phyloP scores from a whole-genome alignment of 2,888 invertebrate genomes.

The Chrysina gloriosa region DNA sequence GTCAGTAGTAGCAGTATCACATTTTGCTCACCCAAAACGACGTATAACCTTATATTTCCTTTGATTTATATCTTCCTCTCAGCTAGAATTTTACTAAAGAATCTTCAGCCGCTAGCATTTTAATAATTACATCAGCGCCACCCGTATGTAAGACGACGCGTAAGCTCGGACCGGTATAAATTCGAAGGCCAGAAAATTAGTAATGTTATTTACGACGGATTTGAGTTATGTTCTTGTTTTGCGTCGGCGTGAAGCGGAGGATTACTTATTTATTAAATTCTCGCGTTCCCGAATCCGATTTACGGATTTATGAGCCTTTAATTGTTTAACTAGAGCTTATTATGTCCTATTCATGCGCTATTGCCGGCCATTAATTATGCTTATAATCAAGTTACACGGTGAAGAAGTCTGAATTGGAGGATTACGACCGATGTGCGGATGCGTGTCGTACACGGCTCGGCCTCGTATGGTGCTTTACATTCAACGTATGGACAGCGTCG shows the following conservation, averaged over 20 bases:
- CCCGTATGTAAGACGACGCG: not conserved
- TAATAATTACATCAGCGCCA: slow-evolving; percentile 2
- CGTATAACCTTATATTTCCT: too few species aligned
- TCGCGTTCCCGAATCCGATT: slow-evolving; percentile 42
- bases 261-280: slow-evolving; percentile 46
- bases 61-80: too few species aligned
- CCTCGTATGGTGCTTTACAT: too few species aligned
- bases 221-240: slow-evolving; percentile 54
- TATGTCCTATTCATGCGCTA: slow-evolving; percentile 37
- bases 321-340: slow-evolving; percentile 46
- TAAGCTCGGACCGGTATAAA: slow-evolving; percentile 53
- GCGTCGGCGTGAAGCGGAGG: slow-evolving; percentile 52
- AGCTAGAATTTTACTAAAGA: too few species aligned
- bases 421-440: slow-evolving; percentile 24
- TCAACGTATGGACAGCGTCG: too few species aligned
- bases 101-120: too few species aligned
- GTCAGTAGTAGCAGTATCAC: too few species aligned
- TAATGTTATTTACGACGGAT: slow-evolving; percentile 55
- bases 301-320: slow-evolving; percentile 44
- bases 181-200: slow-evolving; percentile 65
- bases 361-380: slow-evolving; percentile 41
- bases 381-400: slow-evolving; percentile 42
- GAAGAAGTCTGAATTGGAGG: slow-evolving; percentile 38
- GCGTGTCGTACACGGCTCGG: slow-evolving; percentile 33
- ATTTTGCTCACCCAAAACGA: too few species aligned